Evolutionary conservation across 1,140 invertebrate genomes (phyloP), one percentile per base, ranked within the genome.

Genomic region (Drosophila teissieri): DNA sequence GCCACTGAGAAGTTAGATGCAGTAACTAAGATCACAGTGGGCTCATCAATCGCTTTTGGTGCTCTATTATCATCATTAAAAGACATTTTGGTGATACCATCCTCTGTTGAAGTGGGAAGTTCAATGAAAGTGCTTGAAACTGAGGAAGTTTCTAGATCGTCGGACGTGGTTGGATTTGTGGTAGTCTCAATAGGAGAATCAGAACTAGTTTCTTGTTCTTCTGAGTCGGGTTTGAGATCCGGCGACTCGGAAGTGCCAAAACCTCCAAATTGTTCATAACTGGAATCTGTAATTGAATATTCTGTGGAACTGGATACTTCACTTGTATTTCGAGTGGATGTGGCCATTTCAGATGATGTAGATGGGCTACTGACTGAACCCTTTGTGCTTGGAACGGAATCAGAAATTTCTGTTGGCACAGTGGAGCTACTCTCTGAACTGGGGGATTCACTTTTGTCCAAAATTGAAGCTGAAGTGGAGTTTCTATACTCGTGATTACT

Each of bases 241-340:
- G 60, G 60, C 3, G 60, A n/a, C 34, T 63, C 60, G 5, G 60
- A 42, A 15, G 60, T 10, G 14, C 10, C 17, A 10, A 42, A 31
- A 14, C 3, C 15, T 10, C 17, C 36, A 10, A 11, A 4, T 0
- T 51, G 8, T 12, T 62, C 60, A 15, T 37, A 42, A 8, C 36
- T 62, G 15, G 27, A 51, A 5, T 34, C 48, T 2, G n/a, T 17
- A 14, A 11, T 54, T 12, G 5, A 36, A 7, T 19, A 10, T 8
- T 31, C 11, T 14, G 22, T 14, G 15, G 53, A n/a, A 4, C 54
- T 44, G 6, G 24, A 22, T 12, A 14, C n/a, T 27, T 17, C 36
- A 14, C 24, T 19, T 11, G 24, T 48, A 7, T n/a, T n/a, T 14
- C 14, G 24, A 48, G 46, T 48, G 22, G 24, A 1, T 15, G 48